Conservation (phyloP, 2,797 vertebrate species). For the Hydrocynus forskahlii region DNA sequence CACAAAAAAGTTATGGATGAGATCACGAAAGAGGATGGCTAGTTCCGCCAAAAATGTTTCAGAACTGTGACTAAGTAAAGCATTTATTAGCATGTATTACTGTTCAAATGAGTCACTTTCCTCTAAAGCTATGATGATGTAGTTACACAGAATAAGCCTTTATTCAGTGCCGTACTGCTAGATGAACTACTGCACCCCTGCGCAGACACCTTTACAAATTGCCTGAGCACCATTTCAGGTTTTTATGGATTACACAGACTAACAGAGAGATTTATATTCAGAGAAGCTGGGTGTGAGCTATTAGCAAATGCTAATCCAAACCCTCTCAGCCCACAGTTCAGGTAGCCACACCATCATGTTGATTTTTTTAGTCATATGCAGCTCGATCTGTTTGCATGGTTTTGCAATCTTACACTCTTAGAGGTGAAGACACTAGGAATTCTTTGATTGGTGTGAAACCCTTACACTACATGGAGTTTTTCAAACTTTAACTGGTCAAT, state of each 20-base stretch:
- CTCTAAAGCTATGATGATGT: not conserved
- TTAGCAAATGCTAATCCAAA: constrained; percentile 29
- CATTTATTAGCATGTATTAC: not conserved
- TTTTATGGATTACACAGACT: not conserved
- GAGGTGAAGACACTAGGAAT: not conserved
- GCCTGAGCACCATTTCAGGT: not conserved
- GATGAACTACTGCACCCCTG: not conserved
- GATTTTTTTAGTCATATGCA: not conserved
- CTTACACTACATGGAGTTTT: not conserved
- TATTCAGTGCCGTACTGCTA: not conserved
- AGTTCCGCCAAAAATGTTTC: not conserved
- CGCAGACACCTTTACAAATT: not conserved
- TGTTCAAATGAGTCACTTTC: constrained; percentile 12
- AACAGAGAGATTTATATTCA: constrained; percentile 7
- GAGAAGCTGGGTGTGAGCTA: not conserved
- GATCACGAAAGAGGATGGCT: constrained; percentile 1
- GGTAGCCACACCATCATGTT: not conserved
- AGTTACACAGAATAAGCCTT: not conserved
- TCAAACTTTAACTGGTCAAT: not conserved
- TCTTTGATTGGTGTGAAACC: not conserved
- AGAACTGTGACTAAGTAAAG: not conserved
- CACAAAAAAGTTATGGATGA: not conserved
- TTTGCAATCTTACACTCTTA: not conserved
- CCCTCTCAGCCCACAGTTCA: not conserved
- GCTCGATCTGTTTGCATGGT: not conserved